Evolutionary conservation across 2,113 vertebrate species (phyloP), one percentile per base, ranked within the genome.

Genomic region (Hepsetus odoe): DNA sequence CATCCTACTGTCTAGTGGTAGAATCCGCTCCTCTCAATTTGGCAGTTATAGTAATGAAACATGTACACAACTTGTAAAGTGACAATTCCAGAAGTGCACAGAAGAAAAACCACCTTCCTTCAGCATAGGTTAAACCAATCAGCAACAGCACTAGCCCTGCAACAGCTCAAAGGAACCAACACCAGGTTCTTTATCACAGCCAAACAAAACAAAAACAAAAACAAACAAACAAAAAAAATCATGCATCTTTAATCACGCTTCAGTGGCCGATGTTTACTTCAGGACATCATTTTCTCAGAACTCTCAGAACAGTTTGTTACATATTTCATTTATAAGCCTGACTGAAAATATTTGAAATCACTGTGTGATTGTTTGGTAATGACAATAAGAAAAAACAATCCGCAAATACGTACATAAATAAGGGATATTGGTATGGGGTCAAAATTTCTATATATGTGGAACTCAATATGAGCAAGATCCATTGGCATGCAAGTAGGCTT

Each of bases 141-240:
- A 72, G 58, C 46, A 76, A 68, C 59, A 70, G 5, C 35, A 76
- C 35, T 18, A 28, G 53, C 33, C 53, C 2, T 12, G 18, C 42
- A 8, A 68, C 59, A 6, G 28, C 12, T 35, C 13, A 40, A 18
- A 73, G 51, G 44, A 33, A 73, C 24, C 30, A 28, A 16, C 1
- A 24, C 16, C 4, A 9, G 56, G 18, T 42, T 12, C 32, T 38
- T 14, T 22, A 51, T 38, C 11, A 7, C 18, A 28, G 24, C 32
- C 0, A 40, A 14, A 5, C 9, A 4, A 4, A 53, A 22, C 20
- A 53, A 13, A 20, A 51, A 32, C 16, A 24, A 16, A 14, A 12
- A n/a, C 40, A 12, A 51, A n/a, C n/a, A n/a, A n/a, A n/a, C n/a
- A n/a, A 13, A 51, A n/a, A 40, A 12, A 40, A 40, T n/a, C 20